Percentiles rank a stretch among this genome's conserved stretches.
Evolutionary conservation across 2,888 invertebrate genomes (phyloP).

Genomic region (Parasteatoda lunata): DNA sequence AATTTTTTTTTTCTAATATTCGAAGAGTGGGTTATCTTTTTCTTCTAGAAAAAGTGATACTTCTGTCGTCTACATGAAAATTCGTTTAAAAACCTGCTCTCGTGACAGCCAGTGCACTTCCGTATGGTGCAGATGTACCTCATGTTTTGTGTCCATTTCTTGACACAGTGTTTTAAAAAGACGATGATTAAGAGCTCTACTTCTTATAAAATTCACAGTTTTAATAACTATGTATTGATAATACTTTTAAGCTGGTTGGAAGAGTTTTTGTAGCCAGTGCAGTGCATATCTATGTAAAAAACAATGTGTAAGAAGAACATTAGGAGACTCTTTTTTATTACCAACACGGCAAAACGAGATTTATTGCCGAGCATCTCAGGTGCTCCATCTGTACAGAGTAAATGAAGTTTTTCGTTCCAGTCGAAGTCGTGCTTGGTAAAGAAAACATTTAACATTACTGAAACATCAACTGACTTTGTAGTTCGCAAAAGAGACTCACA

Average conservation of each 20-base stretch:
- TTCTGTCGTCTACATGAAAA: conserved; percentile 45
- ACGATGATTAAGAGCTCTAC: conserved; percentile 53
- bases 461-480: conserved; percentile 25
- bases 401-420: background rate
- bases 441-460: conserved; percentile 11
- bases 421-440: background rate
- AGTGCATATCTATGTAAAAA: too few species aligned
- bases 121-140: conserved; percentile 45
- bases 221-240: conserved; percentile 48
- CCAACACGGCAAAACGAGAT: background rate
- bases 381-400: background rate
- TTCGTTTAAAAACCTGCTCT: conserved; percentile 45
- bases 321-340: too few species aligned
- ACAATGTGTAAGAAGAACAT: too few species aligned
- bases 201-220: conserved; percentile 49
- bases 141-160: conserved; percentile 47
- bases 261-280: too few species aligned
- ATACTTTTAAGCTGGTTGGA: too few species aligned
- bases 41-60: background rate
- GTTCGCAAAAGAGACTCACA: conserved; percentile 33
- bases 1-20: too few species aligned
- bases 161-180: conserved; percentile 49
- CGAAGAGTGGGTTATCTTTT: too few species aligned
- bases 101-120: conserved; percentile 48
- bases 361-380: background rate